phyloP scores from a whole-genome alignment of 2,888 invertebrate species.

The Odontocolon sp. region DNA sequence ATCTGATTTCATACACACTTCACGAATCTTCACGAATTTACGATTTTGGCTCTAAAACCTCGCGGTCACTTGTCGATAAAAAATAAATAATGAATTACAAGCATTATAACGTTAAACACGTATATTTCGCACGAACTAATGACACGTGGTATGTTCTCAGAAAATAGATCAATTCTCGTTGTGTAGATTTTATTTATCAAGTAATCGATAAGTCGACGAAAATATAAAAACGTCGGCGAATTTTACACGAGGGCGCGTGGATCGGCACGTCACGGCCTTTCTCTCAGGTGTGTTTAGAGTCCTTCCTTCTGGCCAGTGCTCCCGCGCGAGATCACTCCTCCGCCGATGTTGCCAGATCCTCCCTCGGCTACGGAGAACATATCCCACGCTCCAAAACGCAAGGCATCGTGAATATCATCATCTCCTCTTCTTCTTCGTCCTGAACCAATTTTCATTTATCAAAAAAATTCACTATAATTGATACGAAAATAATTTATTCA shows the following conservation, averaged over 20 bases:
- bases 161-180: neutral
- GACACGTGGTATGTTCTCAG: too few species aligned
- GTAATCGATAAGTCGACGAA: neutral
- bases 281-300: slow-evolving; percentile 69
- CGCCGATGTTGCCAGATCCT: slow-evolving; percentile 75
- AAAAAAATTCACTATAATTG: neutral
- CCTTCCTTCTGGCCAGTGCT: slow-evolving; percentile 67
- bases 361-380: slow-evolving; percentile 60
- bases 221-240: slow-evolving; percentile 38
- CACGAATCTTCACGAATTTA: neutral
- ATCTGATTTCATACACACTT: neutral
- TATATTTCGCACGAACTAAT: neutral
- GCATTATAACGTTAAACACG: too few species aligned
- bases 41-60: neutral
- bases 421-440: slow-evolving; percentile 26
- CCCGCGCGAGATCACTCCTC: slow-evolving; percentile 65
- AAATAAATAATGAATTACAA: too few species aligned
- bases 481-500: too few species aligned
- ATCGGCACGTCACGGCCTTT: slow-evolving; percentile 52
- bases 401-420: slow-evolving; percentile 62
- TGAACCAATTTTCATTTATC: neutral
- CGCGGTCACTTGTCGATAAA: too few species aligned
- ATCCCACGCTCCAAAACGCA: slow-evolving; percentile 66
- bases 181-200: neutral
- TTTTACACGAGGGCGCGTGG: slow-evolving; percentile 46